Evolutionary conservation across 2,888 invertebrate species (phyloP).

Genomic region (Stenodema calcarata): DNA sequence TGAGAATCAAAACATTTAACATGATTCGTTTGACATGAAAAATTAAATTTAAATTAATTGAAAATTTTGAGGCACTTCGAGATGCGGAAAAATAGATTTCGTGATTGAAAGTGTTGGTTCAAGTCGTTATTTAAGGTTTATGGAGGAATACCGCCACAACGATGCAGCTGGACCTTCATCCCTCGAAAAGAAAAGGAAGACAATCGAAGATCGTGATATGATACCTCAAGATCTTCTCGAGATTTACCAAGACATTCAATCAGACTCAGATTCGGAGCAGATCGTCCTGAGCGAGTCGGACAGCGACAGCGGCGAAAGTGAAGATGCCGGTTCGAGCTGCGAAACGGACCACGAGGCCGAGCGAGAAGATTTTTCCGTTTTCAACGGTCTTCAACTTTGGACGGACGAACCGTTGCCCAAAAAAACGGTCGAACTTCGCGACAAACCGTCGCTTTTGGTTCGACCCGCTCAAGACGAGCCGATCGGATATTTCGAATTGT

Average conservation of each 20-base stretch:
- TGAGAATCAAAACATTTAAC: background rate
- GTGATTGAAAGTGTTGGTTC: background rate
- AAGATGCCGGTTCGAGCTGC: constrained; percentile 43
- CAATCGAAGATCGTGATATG: constrained; percentile 26
- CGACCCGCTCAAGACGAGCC: constrained; percentile 21
- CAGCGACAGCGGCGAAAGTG: constrained; percentile 25
- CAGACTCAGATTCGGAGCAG: constrained; percentile 42
- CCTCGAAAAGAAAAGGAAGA: background rate
- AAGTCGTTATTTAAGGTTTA: background rate
- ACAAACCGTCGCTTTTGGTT: constrained; percentile 1
- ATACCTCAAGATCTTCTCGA: constrained; percentile 46
- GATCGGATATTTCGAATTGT: constrained; percentile 39
- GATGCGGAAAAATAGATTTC: background rate
- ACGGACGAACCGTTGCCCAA: constrained; percentile 34
- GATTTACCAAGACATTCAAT: constrained; percentile 46
- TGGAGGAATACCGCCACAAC: background rate
- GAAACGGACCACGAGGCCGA: constrained; percentile 43
- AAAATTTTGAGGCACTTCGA: background rate
- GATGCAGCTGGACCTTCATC: constrained; percentile 26
- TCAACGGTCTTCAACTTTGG: constrained; percentile 6
- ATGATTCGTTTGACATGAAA: too few relatives aligned
- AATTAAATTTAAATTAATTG: too few relatives aligned
- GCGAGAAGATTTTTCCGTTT: background rate
- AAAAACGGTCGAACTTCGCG: constrained; percentile 9
- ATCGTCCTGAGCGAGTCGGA: constrained; percentile 48